phyloP scores from a whole-genome alignment of 2,888 invertebrate species.

The Melanostoma mellinum region DNA sequence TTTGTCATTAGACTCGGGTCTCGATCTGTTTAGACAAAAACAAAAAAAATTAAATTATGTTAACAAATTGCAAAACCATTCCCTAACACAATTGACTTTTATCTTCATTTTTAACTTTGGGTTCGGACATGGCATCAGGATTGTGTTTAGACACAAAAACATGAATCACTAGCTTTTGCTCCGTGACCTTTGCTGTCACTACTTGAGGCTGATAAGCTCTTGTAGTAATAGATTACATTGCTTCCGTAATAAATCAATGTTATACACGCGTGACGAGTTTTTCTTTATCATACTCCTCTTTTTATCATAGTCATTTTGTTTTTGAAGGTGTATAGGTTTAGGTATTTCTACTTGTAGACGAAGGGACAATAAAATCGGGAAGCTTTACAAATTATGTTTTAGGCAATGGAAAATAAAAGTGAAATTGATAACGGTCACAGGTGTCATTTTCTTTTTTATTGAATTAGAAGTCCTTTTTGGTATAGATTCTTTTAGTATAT shows the following conservation, averaged over 20 bases:
- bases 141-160: constrained; percentile 8
- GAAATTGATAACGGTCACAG: constrained; percentile 55
- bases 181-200: constrained; percentile 60
- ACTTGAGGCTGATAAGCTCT: constrained; percentile 47
- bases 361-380: background rate
- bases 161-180: constrained; percentile 28
- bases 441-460: constrained; percentile 4
- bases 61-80: background rate
- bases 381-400: constrained; percentile 56
- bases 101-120: constrained; percentile 6
- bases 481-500: too few species aligned
- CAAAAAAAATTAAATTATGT: too few species aligned
- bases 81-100: background rate
- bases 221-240: constrained; percentile 56
- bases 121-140: background rate
- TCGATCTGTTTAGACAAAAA: too few species aligned
- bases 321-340: background rate
- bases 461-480: too few species aligned
- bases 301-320: constrained; percentile 22
- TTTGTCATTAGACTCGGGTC: too few species aligned
- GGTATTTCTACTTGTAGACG: background rate
- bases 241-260: constrained; percentile 64
- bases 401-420: constrained; percentile 18
- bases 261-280: constrained; percentile 47
- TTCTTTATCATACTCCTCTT: constrained; percentile 33